Base-by-base conservation (phyloP, 2,113 vertebrate species). In the Microtus pennsylvanicus region DNA sequence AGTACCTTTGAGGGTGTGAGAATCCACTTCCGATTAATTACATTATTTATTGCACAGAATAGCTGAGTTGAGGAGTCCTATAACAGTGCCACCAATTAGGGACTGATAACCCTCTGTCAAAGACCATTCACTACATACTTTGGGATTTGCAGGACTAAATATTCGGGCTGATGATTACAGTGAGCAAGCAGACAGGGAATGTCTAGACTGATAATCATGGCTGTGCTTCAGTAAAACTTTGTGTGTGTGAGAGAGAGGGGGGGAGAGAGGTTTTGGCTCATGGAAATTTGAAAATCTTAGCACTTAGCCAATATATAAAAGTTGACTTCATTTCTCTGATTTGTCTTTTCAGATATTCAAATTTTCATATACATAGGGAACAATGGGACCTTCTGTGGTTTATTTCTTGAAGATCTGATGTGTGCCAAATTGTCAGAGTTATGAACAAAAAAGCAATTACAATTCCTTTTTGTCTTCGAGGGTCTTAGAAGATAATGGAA, bases 141-240 rank as follows among this genome's bases (percentile, higher is more conserved):
- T 21, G 61, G 69, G 26, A 28, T 95, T 93, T 58, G 1, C 4
- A 74, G 35, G 35, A 50, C 42, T 47, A 30, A 75, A 77, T 47
- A 47, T 47, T 47, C 26, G 47, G 12, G 42, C 47, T 74, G 38
- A 75, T 50, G 47, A 42, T 50, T 52, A 85, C 9, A 76, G 21
- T 33, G 28, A 50, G 38, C 38, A 16, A 82, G 5, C 22, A 70
- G 61, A n/a, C 10, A 30, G 47, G 0, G 24, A 28, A 47, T 30
- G 12, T 47, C 13, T 76, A 30, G 38, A 77, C 6, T 28, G 24
- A 77, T 47, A 30, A 47, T 13, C 75, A 47, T 77, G 75, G 3
- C 75, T 77, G 75, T 78, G 16, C 69, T 89, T n/a, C 47, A 93
- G 55, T 90, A 83, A 91, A 92, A 78, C 55, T 92, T 89, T 2